Percentiles rank a stretch among this genome's conserved stretches.
Conservation (phyloP, 1,140 invertebrate species). For the Drosophila pseudoobscura region DNA sequence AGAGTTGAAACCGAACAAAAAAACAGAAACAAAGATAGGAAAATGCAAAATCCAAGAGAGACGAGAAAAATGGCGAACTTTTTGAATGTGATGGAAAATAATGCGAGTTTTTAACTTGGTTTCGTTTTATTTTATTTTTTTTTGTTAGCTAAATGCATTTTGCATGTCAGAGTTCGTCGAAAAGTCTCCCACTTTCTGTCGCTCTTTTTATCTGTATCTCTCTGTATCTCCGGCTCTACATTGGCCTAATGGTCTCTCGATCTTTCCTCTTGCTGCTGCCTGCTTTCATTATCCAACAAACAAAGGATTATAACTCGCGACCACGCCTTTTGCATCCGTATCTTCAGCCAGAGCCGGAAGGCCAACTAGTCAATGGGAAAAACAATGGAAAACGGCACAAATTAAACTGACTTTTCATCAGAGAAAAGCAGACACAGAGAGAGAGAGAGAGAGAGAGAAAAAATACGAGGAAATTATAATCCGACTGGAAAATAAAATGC, state of each 20-base stretch:
- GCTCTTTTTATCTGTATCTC: too few species aligned
- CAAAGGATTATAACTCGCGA: constrained; percentile 68
- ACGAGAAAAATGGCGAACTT: constrained; percentile 45
- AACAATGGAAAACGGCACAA: constrained; percentile 56
- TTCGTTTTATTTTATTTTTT: not conserved
- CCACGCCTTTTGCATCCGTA: constrained; percentile 10
- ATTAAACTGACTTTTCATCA: constrained; percentile 49
- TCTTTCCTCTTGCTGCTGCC: constrained; percentile 14
- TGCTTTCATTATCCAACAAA: constrained; percentile 58
- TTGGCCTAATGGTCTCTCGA: constrained; percentile 53
- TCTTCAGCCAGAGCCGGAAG: constrained; percentile 14
- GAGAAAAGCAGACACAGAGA: constrained; percentile 9
- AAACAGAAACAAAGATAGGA: not conserved
- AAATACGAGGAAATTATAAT: constrained; percentile 42
- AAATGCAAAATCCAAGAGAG: not conserved
- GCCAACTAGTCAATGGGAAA: constrained; percentile 53
- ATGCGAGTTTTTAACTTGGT: constrained; percentile 78
- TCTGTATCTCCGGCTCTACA: constrained; percentile 13
- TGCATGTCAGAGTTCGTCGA: constrained; percentile 69
- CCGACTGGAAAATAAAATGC: constrained; percentile 16
- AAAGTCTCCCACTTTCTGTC: constrained; percentile 32
- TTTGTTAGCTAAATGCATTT: constrained; percentile 69
- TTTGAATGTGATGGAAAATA: constrained; percentile 75
- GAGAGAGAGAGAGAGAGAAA: constrained; percentile 18
- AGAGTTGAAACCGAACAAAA: constrained; percentile 29